These are phyloP conservation scores for Cephus rjabovi DNA, from an alignment of 2,888 invertebrate species.

Conservation along the genomic window DNA sequence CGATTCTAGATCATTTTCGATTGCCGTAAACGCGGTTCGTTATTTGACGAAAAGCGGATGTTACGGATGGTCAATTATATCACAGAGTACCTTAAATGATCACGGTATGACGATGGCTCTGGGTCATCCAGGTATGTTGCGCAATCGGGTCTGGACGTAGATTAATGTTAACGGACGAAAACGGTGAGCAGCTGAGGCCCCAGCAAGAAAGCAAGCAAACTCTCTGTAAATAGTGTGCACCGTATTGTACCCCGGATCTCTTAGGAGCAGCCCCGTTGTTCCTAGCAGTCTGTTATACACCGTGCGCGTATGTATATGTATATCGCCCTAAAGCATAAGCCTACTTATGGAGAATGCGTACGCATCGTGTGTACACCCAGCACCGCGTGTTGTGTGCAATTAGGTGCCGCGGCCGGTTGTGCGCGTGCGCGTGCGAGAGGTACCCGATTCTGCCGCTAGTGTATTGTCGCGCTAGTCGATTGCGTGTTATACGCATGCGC, in stretches of 20 bases:
- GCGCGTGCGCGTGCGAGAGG: conserved; percentile 10
- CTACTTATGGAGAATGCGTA: not conserved
- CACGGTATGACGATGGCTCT: not conserved
- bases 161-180: conserved; percentile 19
- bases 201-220: conserved; percentile 22
- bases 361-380: not conserved
- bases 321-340: not conserved
- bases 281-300: conserved; percentile 39
- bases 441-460: not conserved
- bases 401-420: conserved; percentile 21
- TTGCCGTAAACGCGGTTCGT: not conserved
- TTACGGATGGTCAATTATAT: not conserved
- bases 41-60: not conserved
- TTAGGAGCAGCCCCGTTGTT: conserved; percentile 44
- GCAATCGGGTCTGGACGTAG: not conserved
- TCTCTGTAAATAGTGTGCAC: conserved; percentile 51
- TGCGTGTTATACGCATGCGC: not conserved
- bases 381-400: not conserved
- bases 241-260: conserved; percentile 44
- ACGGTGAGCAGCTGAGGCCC: conserved; percentile 46
- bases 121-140: not conserved
- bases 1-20: not conserved
- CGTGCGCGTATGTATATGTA: conserved; percentile 21
- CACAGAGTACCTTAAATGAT: not conserved
- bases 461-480: not conserved